phyloP scores from a whole-genome alignment of 64 coral and sea anemone species.

The Hydrozoanthus tunicans region DNA sequence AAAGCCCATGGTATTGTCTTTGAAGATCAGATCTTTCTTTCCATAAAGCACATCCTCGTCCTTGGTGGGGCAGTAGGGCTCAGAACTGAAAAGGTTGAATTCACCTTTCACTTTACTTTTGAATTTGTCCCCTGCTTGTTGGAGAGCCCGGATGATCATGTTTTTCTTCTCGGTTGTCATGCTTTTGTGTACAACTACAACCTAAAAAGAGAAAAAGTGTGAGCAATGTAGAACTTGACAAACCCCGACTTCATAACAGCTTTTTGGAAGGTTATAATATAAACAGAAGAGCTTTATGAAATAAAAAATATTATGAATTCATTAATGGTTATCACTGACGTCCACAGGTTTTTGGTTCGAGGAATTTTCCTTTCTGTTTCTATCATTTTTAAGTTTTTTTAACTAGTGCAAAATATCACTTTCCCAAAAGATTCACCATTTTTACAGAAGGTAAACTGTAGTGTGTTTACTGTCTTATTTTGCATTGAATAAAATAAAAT shows the following conservation, averaged over 20 bases:
- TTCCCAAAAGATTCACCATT: too few species aligned
- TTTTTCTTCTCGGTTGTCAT: constrained; percentile 11
- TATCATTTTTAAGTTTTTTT: too few species aligned
- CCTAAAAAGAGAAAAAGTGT: not conserved
- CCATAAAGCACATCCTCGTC: constrained; percentile 14
- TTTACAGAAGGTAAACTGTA: too few species aligned
- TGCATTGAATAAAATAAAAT: too few species aligned
- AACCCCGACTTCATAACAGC: not conserved
- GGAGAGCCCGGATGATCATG: not conserved
- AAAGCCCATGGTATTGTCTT: constrained; percentile 13
- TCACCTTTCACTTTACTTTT: not conserved
- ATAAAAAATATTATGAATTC: too few species aligned
- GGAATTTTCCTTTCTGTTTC: too few species aligned
- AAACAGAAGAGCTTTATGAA: too few species aligned
- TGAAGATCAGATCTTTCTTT: constrained; percentile 70
- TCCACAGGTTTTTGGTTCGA: too few species aligned
- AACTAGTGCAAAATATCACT: too few species aligned
- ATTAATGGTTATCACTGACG: too few species aligned
- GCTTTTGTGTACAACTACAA: constrained; percentile 23
- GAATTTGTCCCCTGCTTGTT: constrained; percentile 10
- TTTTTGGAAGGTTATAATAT: too few species aligned
- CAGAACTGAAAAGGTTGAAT: constrained; percentile 61
- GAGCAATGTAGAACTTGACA: not conserved
- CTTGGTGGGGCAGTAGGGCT: constrained; percentile 41
- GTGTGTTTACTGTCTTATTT: too few species aligned